phyloP scores from a whole-genome alignment of 37 sponge, comb jelly and placozoan genomes.

The Lycopodina hypogea region DNA sequence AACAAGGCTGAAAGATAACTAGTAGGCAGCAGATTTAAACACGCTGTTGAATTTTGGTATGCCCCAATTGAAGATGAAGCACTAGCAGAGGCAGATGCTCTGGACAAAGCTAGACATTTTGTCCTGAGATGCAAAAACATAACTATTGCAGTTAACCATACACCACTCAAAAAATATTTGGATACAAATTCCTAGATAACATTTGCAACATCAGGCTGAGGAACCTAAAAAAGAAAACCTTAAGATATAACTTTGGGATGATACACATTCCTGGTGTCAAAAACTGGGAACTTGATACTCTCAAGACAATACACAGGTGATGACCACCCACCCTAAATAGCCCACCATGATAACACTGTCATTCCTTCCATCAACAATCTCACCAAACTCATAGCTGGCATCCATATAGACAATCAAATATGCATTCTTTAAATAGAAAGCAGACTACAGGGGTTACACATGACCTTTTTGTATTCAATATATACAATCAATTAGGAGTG shows the following conservation, averaged over 20 bases:
- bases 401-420: conserved; percentile 23
- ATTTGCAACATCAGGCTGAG: conserved; percentile 39
- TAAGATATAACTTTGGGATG: conserved; percentile 29
- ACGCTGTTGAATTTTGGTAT: conserved; percentile 38
- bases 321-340: conserved; percentile 28
- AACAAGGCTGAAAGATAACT: conserved; percentile 52
- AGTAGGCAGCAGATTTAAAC: conserved; percentile 44
- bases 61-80: conserved; percentile 47
- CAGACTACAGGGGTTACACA: conserved; percentile 20
- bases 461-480: not conserved
- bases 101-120: too few species aligned
- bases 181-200: conserved; percentile 43
- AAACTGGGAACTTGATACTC: conserved; percentile 27
- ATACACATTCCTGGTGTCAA: conserved; percentile 50
- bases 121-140: conserved; percentile 38
- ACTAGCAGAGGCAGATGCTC: conserved; percentile 41
- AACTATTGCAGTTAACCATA: conserved; percentile 43
- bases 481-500: not conserved
- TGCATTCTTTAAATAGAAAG: not conserved
- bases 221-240: conserved; percentile 44
- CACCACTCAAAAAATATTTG: conserved; percentile 40
- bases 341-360: conserved; percentile 11
- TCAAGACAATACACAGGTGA: conserved; percentile 49
- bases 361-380: conserved; percentile 18
- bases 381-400: conserved; percentile 34